Evolutionary conservation across 1,140 invertebrate genomes (phyloP), one percentile per base, ranked within the genome.

Genomic region (Nymphalis io): DNA sequence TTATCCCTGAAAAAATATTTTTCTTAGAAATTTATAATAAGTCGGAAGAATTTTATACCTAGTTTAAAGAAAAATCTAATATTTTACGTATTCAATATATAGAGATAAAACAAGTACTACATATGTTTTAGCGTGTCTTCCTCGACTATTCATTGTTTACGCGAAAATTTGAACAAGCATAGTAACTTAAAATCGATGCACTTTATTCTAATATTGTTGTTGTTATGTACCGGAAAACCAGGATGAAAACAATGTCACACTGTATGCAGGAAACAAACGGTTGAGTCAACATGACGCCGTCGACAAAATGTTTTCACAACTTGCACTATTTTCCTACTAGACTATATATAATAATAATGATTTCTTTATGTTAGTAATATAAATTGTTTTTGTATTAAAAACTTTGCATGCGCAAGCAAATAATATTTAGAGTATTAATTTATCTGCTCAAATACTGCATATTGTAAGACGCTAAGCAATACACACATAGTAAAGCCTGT

Each of bases 251-350:
- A 77, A 74, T 59, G 72, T 68, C 67, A 65, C 68, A 76, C 46
- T 75, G 75, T 67, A 78, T 58, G 64, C 46, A 57, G 66, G 51
- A 69, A 69, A 69, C 66, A 69, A 65, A 64, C 66, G 68, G 68
- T 63, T 21, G 53, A 59, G 63, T 68, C 75, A 77, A 69, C 70
- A 70, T 62, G 60, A 39, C 42, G 67, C 68, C 51, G 66, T 23
- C 69, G 69, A 71, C 69, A 55, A 61, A 72, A 70, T 77, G 75
- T 75, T 78, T 72, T 67, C 42, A 11, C 68, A 72, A 75, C 60
- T 70, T 73, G 73, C 75, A 69, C n/a, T 46, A 62, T 69, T 78
- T 70, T 60, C 68, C 69, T 67, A 69, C 48, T 27, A 39, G 20
- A 63, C 60, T 67, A 55, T n/a, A 44, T 39, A 64, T 69, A 69